Evolutionary conservation across 2,888 invertebrate genomes (phyloP), one percentile per base, ranked within the genome.

Genomic region (Bellardia pandia): DNA sequence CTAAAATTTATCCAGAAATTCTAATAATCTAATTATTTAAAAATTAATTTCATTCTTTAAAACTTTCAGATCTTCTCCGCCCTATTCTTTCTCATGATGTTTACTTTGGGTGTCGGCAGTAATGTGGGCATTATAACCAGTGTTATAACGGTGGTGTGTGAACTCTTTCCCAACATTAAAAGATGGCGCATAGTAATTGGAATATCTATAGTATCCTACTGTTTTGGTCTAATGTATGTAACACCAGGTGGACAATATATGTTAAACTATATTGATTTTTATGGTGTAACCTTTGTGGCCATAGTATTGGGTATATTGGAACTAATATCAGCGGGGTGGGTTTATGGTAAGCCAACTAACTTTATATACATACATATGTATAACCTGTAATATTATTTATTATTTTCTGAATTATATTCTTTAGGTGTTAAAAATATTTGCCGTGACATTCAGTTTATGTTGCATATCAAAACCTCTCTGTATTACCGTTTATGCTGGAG

Each of bases 401-500:
- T 0, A 58, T 11, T 30, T 33, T 72, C 8, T 33, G 3, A 16
- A 33, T 72, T 9, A n/a, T 60, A 2, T 13, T 66, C 11, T 91
- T 64, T 82, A 95, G 95, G 95, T 3, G 92, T 96, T 16, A 95
- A 95, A 87, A 95, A 96, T 68, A 94, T 96, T 82, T 95, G 96
- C 83, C 93, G 94, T 23, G 97, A 98, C 91, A 94, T 97, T 13
- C 96, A 97, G 91, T 97, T 96, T 91, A 98, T 98, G 97, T 93
- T 97, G 89, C 95, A 96, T 62, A 94, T 94, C 14, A 95, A 95
- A 92, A 93, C 93, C 0, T 92, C 96, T 1, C 89, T 95, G 23
- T 97, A 97, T 92, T 97, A 97, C 96, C 95, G 97, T 86, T 88
- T 96, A 45, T 97, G 97, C 88, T 98, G 97, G 97, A 95, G 95